Percentiles rank a stretch among this genome's conserved stretches.
phyloP scores from a whole-genome alignment of 2,888 invertebrate genomes.

The Molanna angustata region DNA sequence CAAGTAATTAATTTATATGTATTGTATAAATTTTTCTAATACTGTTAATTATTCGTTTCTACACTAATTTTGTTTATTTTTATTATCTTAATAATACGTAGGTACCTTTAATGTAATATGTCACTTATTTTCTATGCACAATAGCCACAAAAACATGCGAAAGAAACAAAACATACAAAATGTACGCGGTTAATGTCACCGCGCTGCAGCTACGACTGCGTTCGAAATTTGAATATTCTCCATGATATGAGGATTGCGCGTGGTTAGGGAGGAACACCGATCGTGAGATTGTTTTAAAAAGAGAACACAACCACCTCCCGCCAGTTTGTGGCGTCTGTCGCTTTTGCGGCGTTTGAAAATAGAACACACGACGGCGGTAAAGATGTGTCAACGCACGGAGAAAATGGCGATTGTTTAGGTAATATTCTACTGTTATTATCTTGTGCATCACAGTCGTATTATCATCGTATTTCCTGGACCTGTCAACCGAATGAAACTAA shows the following conservation, averaged over 20 bases:
- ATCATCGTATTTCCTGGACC: no score
- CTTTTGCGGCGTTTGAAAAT: conserved; percentile 14
- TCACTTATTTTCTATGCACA: no score
- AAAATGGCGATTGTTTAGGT: no score
- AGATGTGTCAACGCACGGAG: conserved; percentile 26
- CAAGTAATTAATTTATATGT: no score
- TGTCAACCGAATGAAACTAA: no score
- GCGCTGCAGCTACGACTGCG: conserved; percentile 9
- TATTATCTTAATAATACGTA: conserved; percentile 4
- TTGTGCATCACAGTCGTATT: no score
- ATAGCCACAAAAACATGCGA: conserved; percentile 8
- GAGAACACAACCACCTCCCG: conserved; percentile 16
- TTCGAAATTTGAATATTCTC: conserved; percentile 26
- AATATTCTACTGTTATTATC: no score
- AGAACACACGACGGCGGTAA: conserved; percentile 10
- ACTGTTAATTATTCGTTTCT: no score
- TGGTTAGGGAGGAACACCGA: conserved; percentile 21
- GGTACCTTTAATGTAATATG: no score
- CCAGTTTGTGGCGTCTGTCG: conserved; percentile 12
- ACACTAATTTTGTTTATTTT: no score
- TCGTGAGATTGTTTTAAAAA: conserved; percentile 3
- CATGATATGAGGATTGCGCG: conserved; percentile 24
- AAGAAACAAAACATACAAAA: conserved; percentile 10
- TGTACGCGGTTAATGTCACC: no score
- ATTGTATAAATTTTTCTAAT: no score